These are phyloP conservation scores for Catagonus wagneri DNA, from an alignment of 2,113 vertebrate genomes.

Conservation along the genomic window DNA sequence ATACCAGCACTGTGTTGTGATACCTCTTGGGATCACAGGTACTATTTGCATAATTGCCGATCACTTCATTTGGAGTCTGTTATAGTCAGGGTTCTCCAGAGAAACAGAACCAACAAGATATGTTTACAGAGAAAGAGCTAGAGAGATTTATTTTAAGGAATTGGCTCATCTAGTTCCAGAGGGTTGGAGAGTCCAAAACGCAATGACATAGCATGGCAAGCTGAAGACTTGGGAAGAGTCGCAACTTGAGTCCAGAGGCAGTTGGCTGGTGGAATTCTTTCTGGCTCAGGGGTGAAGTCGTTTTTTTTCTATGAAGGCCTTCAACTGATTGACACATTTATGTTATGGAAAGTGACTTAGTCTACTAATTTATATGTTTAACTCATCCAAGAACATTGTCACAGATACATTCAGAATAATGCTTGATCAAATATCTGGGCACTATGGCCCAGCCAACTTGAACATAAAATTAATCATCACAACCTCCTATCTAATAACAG, in stretches of 20 bases:
- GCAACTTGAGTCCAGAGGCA: neutral
- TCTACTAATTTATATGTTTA: neutral
- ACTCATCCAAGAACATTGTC: neutral
- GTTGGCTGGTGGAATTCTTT: neutral
- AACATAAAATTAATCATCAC: conserved; percentile 7
- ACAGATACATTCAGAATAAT: conserved; percentile 10
- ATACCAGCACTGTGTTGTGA: neutral
- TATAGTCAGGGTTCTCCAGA: conserved; percentile 1
- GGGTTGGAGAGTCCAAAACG: neutral
- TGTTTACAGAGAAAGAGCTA: neutral
- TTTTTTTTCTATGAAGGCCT: neutral
- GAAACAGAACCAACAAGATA: neutral
- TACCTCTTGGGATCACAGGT: neutral
- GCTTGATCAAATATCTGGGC: neutral
- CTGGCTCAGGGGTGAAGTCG: neutral
- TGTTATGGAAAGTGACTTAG: neutral
- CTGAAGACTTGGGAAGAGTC: neutral
- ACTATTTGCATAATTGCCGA: neutral
- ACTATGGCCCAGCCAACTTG: neutral
- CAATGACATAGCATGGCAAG: neutral
- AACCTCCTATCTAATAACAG: neutral
- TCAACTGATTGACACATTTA: neutral
- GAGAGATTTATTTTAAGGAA: neutral
- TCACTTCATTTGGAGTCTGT: neutral
- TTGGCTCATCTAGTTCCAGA: neutral